phyloP scores from a whole-genome alignment of 2,888 invertebrate species.

The Polyploca ridens region DNA sequence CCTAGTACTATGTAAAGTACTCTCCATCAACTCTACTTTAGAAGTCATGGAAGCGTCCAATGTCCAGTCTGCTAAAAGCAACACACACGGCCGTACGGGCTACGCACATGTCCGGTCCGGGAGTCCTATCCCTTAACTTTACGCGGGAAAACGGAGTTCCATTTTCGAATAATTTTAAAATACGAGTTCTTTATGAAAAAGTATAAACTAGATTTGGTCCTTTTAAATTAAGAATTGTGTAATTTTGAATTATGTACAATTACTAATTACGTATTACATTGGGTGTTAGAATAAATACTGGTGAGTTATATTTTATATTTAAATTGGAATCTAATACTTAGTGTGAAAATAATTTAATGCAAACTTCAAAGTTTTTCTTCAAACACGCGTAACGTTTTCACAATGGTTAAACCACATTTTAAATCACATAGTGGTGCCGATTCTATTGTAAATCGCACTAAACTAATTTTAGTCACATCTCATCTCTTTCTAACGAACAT shows the following conservation, averaged over 20 bases:
- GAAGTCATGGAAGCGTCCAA: conserved; percentile 60
- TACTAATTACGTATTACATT: too few relatives aligned
- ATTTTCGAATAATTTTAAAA: conserved; percentile 13
- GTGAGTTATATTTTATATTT: neutral
- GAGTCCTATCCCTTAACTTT: conserved; percentile 38
- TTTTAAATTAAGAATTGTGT: neutral
- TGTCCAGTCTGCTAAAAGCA: conserved; percentile 75
- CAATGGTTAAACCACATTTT: too few relatives aligned
- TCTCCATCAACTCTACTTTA: conserved; percentile 53
- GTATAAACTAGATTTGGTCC: too few relatives aligned
- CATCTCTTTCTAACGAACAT: too few relatives aligned
- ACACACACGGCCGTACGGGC: conserved; percentile 62
- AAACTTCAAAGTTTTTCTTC: too few relatives aligned
- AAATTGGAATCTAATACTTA: neutral
- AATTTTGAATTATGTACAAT: too few relatives aligned
- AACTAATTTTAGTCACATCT: too few relatives aligned
- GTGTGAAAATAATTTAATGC: too few relatives aligned
- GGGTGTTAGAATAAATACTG: neutral
- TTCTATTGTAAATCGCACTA: too few relatives aligned
- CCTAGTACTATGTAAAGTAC: conserved; percentile 49
- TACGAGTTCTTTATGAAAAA: neutral
- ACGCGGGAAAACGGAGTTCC: conserved; percentile 34
- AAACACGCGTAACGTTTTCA: too few relatives aligned
- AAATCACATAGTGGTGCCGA: too few relatives aligned
- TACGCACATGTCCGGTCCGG: conserved; percentile 48